Evolutionary conservation across 2,888 invertebrate genomes (phyloP), one percentile per base, ranked within the genome.

Genomic region (Lepidocyrtoides sp.): DNA sequence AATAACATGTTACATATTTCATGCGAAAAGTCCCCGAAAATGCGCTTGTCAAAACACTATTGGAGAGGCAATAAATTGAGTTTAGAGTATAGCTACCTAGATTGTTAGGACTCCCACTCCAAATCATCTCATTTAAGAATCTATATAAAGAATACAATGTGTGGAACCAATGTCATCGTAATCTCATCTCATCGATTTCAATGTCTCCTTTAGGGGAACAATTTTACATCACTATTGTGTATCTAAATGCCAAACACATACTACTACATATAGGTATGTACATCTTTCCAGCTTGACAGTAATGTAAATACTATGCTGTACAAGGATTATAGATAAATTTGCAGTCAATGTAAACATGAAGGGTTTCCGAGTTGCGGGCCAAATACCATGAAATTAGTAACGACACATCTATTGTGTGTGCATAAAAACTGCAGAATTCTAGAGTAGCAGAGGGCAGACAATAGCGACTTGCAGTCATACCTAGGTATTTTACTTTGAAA

Each of bases 151-250:
- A 57, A 36, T 36, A 57, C 51, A 29, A 69, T 10, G 41, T 57
- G 1, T 17, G 48, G 7, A 48, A 48, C 41, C 2, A 51, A n/a
- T 23, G 17, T 4, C 57, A 57, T 23, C n/a, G n/a, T 17, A 57
- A 2, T 14, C 48, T 98, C 98, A 95, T 99, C 98, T 94, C 97
- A 99, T 93, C 98, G 96, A 99, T 97, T 95, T 97, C 14, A 29
- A 63, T 69, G 36, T 69, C n/a, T 20, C 14, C 32, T 66, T 29
- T 32, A 32, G 32, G 66, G 12, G 32, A 66, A 2, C 60, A 60
- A 60, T 60, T 60, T 26, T 14, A 57, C 17, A 57, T 57, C 20
- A 23, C 60, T 14, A 54, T n/a, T 1, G 51, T 2, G 17, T 3
- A 12, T 54, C n/a, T 14, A n/a, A 54, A 14, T n/a, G 12, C 51